A percentile compares a stretch with the other conserved stretches of the same genome.
Evolutionary conservation across 2,113 vertebrate genomes (phyloP).

Genomic region (Pomatorhinus ruficollis): DNA sequence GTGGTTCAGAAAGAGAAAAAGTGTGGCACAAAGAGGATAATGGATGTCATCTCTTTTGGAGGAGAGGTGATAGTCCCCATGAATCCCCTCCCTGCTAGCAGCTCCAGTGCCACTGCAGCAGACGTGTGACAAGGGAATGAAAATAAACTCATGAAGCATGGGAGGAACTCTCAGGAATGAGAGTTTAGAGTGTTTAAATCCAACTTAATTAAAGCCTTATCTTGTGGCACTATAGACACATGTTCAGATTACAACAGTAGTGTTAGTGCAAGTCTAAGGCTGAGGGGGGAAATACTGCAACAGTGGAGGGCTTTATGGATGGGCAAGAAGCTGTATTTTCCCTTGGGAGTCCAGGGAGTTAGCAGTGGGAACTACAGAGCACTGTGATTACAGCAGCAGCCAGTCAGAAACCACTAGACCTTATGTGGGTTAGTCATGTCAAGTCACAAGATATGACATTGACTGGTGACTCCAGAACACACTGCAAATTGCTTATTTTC

Average conservation of each 20-base stretch:
- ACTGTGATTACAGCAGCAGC: neutral
- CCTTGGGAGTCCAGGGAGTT: neutral
- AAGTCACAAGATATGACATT: conserved; percentile 21
- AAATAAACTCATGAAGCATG: neutral
- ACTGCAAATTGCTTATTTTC: neutral
- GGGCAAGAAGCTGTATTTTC: neutral
- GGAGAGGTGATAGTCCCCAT: rapidly evolving
- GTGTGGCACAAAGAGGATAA: neutral
- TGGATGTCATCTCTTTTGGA: neutral
- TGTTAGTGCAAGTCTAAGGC: neutral
- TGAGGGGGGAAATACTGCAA: neutral
- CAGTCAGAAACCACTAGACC: neutral
- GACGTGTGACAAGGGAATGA: neutral
- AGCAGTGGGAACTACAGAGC: neutral
- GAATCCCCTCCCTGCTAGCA: neutral
- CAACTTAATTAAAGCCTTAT: neutral
- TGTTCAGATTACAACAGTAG: neutral
- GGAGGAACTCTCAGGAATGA: neutral
- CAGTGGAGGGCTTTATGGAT: neutral
- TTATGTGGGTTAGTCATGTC: neutral
- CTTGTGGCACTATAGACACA: neutral
- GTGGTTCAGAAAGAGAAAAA: neutral
- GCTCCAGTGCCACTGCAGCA: neutral
- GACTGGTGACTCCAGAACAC: neutral
- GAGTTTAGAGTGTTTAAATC: neutral